Conservation (phyloP, 92 coral and sea anemone genomes). For the Chrysogorgia sp. region DNA sequence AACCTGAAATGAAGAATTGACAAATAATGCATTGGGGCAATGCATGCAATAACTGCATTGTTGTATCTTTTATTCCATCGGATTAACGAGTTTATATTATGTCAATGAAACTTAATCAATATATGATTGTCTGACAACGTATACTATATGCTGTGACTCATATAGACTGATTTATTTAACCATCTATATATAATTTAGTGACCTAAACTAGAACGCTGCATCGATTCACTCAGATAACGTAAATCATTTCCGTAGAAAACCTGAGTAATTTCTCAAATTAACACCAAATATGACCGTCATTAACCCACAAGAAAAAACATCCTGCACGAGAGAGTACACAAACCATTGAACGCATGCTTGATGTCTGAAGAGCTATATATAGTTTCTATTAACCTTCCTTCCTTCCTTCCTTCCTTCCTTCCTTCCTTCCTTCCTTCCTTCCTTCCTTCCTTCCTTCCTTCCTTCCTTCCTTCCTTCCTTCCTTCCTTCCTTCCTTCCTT, state of each 20-base stretch:
- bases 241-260: neutral
- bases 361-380: neutral
- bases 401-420: neutral
- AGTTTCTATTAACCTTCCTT: neutral
- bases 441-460: neutral
- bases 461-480: neutral
- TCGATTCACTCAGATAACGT: neutral
- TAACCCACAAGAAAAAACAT: neutral
- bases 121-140: no score
- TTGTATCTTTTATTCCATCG: no score
- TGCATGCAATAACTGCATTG: no score
- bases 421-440: slow-evolving; percentile 1
- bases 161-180: no score
- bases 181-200: no score
- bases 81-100: no score
- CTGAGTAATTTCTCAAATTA: neutral
- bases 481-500: neutral
- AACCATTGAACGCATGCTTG: neutral
- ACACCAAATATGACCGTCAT: no score
- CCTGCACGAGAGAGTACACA: neutral
- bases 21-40: no score
- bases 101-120: no score
- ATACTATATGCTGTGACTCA: no score
- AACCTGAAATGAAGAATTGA: no score
- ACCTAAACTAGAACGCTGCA: no score